Percentiles rank a stretch among this genome's conserved stretches.
Evolutionary conservation across 1,140 invertebrate genomes (phyloP).

Genomic region (Mya arenaria): DNA sequence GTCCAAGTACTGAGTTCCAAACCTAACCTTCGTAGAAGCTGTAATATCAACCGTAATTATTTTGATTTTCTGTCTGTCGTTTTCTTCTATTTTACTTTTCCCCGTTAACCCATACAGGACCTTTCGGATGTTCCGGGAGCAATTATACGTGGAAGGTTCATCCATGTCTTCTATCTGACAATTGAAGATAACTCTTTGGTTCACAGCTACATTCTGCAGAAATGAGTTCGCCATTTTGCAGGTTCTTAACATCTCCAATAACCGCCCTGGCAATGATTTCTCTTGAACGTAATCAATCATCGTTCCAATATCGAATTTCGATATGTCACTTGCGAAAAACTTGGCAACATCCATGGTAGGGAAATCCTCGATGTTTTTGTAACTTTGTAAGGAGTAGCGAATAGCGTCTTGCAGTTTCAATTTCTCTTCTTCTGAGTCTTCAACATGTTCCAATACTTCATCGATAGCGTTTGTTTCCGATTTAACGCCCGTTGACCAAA

Average conservation of each 20-base stretch:
- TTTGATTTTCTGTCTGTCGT: too few species aligned
- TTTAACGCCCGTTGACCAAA: constrained; percentile 87
- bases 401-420: constrained; percentile 60
- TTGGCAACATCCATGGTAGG: background rate
- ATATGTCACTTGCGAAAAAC: constrained; percentile 20
- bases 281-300: background rate
- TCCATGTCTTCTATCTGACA: constrained; percentile 88
- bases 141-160: constrained; percentile 83
- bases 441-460: constrained; percentile 79
- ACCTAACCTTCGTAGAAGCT: too few species aligned
- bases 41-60: too few species aligned
- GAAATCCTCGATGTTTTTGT: constrained; percentile 45
- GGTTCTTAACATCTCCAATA: constrained; percentile 84
- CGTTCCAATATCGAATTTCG: too few species aligned
- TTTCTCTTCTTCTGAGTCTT: constrained; percentile 66
- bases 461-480: constrained; percentile 85
- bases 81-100: background rate
- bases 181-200: constrained; percentile 85
- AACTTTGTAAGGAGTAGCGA: constrained; percentile 64
- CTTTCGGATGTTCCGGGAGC: constrained; percentile 85
- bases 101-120: constrained; percentile 86
- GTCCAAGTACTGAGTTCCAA: too few species aligned
- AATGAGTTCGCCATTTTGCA: constrained; percentile 84
- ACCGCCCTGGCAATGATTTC: constrained; percentile 84
- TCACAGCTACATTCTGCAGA: constrained; percentile 86